phyloP scores from a whole-genome alignment of 2,113 vertebrate species.

The Plecotus auritus region DNA sequence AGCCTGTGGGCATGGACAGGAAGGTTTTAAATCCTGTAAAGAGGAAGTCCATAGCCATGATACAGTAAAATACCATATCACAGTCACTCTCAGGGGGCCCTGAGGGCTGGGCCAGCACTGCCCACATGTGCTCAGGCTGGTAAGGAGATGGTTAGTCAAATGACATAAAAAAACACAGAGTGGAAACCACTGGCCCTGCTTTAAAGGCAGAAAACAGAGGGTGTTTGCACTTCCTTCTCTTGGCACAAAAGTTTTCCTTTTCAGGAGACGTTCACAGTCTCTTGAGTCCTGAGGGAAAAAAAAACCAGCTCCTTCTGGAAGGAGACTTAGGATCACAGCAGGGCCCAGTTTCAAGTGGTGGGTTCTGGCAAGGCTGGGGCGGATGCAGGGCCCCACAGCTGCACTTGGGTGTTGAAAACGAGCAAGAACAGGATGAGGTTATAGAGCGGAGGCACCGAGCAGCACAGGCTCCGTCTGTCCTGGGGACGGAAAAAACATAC shows the following conservation, averaged over 20 bases:
- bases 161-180: not conserved
- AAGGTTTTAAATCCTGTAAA: conserved; percentile 62
- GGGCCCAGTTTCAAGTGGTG: not conserved
- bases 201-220: conserved; percentile 27
- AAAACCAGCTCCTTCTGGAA: not conserved
- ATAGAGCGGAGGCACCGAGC: not conserved
- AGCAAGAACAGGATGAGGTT: not conserved
- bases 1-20: conserved; percentile 26
- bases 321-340: conserved; percentile 39
- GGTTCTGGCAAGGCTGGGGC: not conserved
- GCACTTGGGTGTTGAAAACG: not conserved
- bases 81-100: conserved; percentile 31
- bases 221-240: conserved; percentile 54
- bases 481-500: not conserved
- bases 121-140: not conserved
- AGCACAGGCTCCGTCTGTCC: not conserved
- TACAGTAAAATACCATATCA: conserved; percentile 41
- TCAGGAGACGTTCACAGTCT: conserved; percentile 49
- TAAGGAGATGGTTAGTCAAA: not conserved
- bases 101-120: not conserved
- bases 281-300: conserved; percentile 57
- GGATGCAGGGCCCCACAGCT: not conserved
- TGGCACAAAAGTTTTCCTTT: conserved; percentile 62
- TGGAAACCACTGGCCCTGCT: not conserved
- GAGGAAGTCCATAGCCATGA: conserved; percentile 47